Evolutionary conservation across 2,113 vertebrate species (phyloP).

Genomic region (Psilopsiagon aurifrons): DNA sequence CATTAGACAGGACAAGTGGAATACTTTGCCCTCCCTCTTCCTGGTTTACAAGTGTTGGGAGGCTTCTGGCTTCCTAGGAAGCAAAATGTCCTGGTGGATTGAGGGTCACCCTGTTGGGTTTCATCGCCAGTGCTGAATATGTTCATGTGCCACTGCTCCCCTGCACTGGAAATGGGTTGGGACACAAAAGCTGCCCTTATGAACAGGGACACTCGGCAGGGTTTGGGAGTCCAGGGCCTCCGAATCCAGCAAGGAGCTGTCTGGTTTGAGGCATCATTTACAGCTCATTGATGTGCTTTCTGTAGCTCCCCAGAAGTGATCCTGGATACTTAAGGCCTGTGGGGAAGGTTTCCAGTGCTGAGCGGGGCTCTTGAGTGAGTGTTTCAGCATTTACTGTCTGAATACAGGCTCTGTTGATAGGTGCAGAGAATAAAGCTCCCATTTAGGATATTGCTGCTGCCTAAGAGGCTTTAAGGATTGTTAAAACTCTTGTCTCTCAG

Average conservation of each 20-base stretch:
- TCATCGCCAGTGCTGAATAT: background rate
- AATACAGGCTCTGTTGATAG: constrained; percentile 30
- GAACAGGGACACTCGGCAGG: background rate
- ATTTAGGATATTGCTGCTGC: constrained; percentile 56
- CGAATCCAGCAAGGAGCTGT: background rate
- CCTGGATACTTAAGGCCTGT: background rate
- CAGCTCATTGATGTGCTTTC: background rate
- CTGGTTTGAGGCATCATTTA: background rate
- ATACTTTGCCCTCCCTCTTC: background rate
- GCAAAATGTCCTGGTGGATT: background rate
- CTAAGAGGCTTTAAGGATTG: constrained; percentile 68
- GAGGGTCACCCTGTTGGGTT: background rate
- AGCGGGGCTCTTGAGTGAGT: background rate
- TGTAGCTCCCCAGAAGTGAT: background rate
- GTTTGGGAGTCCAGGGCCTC: background rate
- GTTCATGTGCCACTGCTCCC: accelerated
- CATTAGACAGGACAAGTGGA: background rate
- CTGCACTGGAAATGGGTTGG: accelerated
- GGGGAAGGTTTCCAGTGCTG: background rate
- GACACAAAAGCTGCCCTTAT: accelerated
- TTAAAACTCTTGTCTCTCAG: constrained; percentile 50
- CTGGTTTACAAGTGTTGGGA: background rate
- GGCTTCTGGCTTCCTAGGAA: background rate
- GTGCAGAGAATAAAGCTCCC: constrained; percentile 42
- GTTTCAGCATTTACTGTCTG: background rate